A percentile compares a stretch with the other conserved stretches of the same genome.
Evolutionary conservation across 2,797 vertebrate species (phyloP).

Genomic region (Sphaeramia orbicularis): DNA sequence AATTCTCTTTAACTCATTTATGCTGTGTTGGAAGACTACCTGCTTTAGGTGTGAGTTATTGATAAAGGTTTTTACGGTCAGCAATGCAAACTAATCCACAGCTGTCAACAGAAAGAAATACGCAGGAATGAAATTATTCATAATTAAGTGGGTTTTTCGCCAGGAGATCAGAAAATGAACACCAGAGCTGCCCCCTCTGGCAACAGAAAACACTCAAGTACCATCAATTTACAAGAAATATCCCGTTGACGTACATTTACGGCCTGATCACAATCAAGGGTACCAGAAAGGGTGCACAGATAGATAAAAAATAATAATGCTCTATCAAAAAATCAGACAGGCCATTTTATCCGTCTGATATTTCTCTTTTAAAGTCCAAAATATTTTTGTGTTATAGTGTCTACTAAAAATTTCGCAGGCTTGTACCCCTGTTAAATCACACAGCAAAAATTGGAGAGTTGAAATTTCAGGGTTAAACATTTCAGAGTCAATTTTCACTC

Average conservation of each 20-base stretch:
- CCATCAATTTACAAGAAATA: slow-evolving; percentile 11
- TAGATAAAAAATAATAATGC: too few species aligned
- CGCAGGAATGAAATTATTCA: slow-evolving; percentile 19
- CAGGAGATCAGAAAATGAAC: slow-evolving; percentile 30
- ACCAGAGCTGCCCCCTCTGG: slow-evolving; percentile 8
- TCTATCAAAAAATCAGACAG: too few species aligned
- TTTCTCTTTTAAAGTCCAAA: too few species aligned
- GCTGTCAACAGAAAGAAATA: slow-evolving; percentile 14
- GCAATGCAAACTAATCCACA: slow-evolving; percentile 32
- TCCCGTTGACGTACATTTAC: slow-evolving; percentile 26
- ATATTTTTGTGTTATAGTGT: too few species aligned
- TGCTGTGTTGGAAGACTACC: slow-evolving; percentile 48
- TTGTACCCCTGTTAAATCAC: too few species aligned
- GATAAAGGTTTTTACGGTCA: slow-evolving; percentile 60
- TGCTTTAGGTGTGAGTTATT: slow-evolving; percentile 52
- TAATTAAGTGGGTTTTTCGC: slow-evolving; percentile 43
- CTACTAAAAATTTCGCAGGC: too few species aligned
- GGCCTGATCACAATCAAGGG: too few species aligned
- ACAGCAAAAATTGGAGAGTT: too few species aligned
- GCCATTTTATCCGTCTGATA: too few species aligned
- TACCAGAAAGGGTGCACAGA: too few species aligned
- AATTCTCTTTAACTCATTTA: slow-evolving; percentile 65
- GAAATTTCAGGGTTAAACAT: too few species aligned
- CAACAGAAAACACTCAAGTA: slow-evolving; percentile 10
- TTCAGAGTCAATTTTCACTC: too few species aligned